These are phyloP conservation scores for Ceramica pisi DNA, from an alignment of 2,888 invertebrate genomes.

Conservation along the genomic window DNA sequence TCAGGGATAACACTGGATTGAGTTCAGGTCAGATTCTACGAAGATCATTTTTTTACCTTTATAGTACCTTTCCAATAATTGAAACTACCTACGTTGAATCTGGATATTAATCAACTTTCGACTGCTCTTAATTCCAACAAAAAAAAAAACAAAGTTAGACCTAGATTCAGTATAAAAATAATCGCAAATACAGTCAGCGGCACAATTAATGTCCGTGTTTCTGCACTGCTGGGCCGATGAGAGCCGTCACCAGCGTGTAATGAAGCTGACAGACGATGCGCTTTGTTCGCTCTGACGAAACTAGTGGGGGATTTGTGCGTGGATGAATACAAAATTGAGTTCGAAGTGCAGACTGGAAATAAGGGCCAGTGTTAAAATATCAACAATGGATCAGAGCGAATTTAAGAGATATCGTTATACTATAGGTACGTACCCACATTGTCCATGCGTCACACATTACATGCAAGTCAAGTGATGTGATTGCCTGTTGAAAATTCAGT, in stretches of 20 bases:
- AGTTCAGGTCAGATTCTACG: background rate
- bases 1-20: background rate
- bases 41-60: background rate
- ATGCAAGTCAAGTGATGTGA: no score
- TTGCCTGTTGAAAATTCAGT: no score
- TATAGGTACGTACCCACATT: background rate
- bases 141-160: background rate
- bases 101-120: no score
- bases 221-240: conserved; percentile 25
- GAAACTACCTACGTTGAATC: background rate
- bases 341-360: conserved; percentile 4
- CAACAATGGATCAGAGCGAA: background rate
- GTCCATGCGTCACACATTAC: no score
- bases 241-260: conserved; percentile 27
- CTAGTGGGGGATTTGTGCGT: conserved; percentile 30
- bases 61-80: background rate
- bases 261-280: conserved; percentile 45
- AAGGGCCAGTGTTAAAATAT: background rate
- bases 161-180: conserved; percentile 1
- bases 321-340: conserved; percentile 22
- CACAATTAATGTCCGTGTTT: conserved; percentile 34
- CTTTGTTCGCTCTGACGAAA: conserved; percentile 41
- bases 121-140: background rate
- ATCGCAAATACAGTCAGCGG: background rate
- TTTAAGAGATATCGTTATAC: no score